phyloP scores from a whole-genome alignment of 2,113 vertebrate species.

The Tetraodon nigroviridis region DNA sequence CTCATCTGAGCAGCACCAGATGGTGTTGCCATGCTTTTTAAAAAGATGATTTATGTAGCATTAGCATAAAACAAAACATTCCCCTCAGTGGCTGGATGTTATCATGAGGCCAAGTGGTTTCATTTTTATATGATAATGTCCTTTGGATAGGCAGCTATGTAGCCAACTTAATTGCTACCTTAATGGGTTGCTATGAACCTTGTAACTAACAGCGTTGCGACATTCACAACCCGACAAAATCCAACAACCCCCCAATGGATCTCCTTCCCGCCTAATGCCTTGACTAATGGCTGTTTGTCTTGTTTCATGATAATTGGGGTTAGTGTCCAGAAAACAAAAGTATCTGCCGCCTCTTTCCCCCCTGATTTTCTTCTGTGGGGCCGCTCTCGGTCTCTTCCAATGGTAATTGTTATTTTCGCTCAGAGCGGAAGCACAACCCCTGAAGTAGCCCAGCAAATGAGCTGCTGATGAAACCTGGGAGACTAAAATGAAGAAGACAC shows the following conservation, averaged over 20 bases:
- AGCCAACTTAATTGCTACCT: no score
- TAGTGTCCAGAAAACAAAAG: slow-evolving; percentile 34
- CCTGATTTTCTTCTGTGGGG: slow-evolving; percentile 36
- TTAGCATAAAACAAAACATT: no score
- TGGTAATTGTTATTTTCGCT: slow-evolving; percentile 65
- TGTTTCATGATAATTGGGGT: slow-evolving; percentile 70
- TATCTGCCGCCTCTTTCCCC: slow-evolving; percentile 35
- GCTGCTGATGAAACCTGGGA: slow-evolving; percentile 54
- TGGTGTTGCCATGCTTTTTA: no score
- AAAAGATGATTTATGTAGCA: no score
- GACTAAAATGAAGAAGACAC: slow-evolving; percentile 29
- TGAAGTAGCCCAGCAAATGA: slow-evolving; percentile 60
- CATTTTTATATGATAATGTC: no score
- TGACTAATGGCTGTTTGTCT: slow-evolving; percentile 66
- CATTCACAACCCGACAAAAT: slow-evolving; percentile 51
- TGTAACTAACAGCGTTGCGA: slow-evolving; percentile 29
- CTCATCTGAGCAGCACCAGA: no score
- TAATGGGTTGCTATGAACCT: no score
- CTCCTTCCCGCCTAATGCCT: slow-evolving; percentile 58
- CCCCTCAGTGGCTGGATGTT: no score
- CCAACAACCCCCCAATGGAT: slow-evolving; percentile 39
- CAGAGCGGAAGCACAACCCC: slow-evolving; percentile 37
- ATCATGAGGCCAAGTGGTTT: no score
- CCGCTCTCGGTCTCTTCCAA: slow-evolving; percentile 60
- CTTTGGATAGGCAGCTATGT: no score